Base-by-base conservation (phyloP, 2,797 vertebrate genomes). In the Orientallactaga sibirica region DNA sequence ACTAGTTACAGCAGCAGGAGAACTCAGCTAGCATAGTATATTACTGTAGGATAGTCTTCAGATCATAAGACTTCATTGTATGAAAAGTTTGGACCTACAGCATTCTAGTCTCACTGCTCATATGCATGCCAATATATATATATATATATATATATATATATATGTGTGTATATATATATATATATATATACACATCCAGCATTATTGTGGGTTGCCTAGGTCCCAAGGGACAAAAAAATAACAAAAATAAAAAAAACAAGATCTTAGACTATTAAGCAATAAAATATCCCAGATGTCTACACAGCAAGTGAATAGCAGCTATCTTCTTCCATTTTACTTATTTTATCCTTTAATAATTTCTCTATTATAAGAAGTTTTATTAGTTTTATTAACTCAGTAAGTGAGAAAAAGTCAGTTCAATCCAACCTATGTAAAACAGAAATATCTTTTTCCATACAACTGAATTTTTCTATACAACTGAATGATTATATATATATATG, bases 351-450 rank as follows among this genome's bases (percentile, higher is more conserved):
- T 79, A 84, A 80, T 81, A 55, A 81, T 80, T 81, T n/a, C 68
- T 92, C 37, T 88, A 25, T 66, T 19, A 22, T 41, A 62, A 73
- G 7, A 88, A 79, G 3, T 52, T 24, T 73, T 86, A 52, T 64
- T 78, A 86, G 66, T n/a, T 4, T 78, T 27, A 27, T 78, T 27
- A 27, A 76, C 2, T 83, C 68, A 89, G 1, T 33, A 88, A 29
- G 6, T 37, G 19, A 93, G 5, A 79, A n/a, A 88, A 91, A 75
- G 27, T 73, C 71, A 91, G 48, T 1, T 74, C 55, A 80, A 92
- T 86, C 2, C 18, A 91, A 81, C 1, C 5, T 43, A 80, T 37
- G 25, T 48, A n/a, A 61, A 90, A 85, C 55, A 75, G 15, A 82
- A 94, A 92, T 0, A 15, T 8, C 19, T 82, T 43, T 75, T 24